phyloP scores from a whole-genome alignment of 1,140 invertebrate species.

The Bradysia coprophila region DNA sequence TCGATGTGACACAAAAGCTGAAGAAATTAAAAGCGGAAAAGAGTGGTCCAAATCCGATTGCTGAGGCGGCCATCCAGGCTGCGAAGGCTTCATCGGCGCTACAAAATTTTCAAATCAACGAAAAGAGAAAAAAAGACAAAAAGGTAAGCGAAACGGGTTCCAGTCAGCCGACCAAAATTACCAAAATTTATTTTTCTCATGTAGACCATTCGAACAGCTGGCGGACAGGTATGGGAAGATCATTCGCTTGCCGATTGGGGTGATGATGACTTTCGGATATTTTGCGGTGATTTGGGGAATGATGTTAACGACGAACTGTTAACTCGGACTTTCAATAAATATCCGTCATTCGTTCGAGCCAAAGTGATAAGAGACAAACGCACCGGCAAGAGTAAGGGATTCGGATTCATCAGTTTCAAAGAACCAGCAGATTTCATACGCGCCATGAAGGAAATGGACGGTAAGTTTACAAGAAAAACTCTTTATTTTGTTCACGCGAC shows the following conservation, averaged over 20 bases:
- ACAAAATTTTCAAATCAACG: conserved; percentile 27
- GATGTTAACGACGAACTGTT: conserved; percentile 96
- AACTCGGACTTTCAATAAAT: conserved; percentile 83
- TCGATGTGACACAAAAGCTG: conserved; percentile 40
- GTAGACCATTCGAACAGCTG: conserved; percentile 71
- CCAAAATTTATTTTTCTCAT: conserved; percentile 2
- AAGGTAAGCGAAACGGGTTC: conserved; percentile 6
- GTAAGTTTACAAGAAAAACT: conserved; percentile 26
- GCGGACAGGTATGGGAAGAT: conserved; percentile 90
- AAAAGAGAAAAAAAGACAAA: conserved; percentile 40
- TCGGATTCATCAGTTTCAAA: conserved; percentile 97
- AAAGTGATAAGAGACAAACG: conserved; percentile 92
- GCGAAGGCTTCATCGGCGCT: conserved; percentile 34
- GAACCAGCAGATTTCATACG: conserved; percentile 95
- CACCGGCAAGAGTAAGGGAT: conserved; percentile 97
- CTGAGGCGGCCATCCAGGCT: conserved; percentile 38
- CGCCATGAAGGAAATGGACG: conserved; percentile 97
- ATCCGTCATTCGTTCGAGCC: conserved; percentile 83
- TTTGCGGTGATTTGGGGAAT: conserved; percentile 97
- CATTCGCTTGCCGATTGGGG: conserved; percentile 80
- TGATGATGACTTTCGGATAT: conserved; percentile 93
- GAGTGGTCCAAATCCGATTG: conserved; percentile 36
- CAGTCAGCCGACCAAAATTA: no score
- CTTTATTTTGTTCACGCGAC: conserved; percentile 6
- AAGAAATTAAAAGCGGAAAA: conserved; percentile 46